Base-by-base conservation (phyloP, 2,113 vertebrate genomes). In the Hyaena hyaena region DNA sequence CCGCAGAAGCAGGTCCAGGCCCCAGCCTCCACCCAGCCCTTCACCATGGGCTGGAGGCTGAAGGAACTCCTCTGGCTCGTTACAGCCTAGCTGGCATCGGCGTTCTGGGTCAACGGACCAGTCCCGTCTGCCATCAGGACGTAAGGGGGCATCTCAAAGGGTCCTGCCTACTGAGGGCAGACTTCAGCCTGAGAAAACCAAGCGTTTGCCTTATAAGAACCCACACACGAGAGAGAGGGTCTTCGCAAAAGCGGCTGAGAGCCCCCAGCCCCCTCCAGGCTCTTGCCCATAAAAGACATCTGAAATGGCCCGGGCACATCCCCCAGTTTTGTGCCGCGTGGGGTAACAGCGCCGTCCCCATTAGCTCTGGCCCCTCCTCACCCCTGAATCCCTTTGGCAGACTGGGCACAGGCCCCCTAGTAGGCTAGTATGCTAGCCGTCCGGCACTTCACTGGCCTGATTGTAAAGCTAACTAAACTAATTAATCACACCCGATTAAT, bases 401-500 rank as follows among this genome's bases (percentile, higher is more conserved):
- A 19, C 93, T 76, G 96, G 10, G 35, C 50, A 5, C 88, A 96
- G 93, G 89, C 86, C 91, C 93, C 92, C 39, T n/a, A 0, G 94
- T 89, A 82, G 85, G 95, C 58, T 61, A 24, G 92, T 87, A 17
- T 10, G 1, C 92, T 94, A 58, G n/a, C 45, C 10, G 53, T 80
- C 66, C 43, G 90, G 97, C 86, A 35, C 71, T 98, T 98, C 98
- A 28, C 98, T 98, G 99, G 98, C 99, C 99, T 98, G 98, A 99
- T 98, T 99, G 98, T 98, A 98, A 98, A 99, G 98, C 98, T 99
- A 99, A 99, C 99, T 98, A 98, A 98, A 98, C 99, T 99, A 99
- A 99, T 99, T 99, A 99, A 99, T 99, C 99, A 99, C 98, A 98
- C 98, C 98, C 99, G 99, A 99, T 99, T 99, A 99, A 98, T 99